Evolutionary conservation across 2,888 invertebrate species (phyloP).

Genomic region (Polyommatus iphigenia): DNA sequence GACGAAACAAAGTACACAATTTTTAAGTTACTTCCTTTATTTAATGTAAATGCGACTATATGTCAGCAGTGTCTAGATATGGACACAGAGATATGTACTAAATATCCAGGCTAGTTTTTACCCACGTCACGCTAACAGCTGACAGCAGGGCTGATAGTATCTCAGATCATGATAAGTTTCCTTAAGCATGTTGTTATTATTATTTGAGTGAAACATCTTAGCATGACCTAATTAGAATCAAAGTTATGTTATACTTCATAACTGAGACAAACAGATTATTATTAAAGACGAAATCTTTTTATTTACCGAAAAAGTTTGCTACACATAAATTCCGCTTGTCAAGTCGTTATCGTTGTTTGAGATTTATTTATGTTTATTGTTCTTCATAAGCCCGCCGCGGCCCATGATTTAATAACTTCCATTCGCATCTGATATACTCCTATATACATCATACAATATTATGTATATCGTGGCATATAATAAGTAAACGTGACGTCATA

Average conservation of each 20-base stretch:
- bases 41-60: too few relatives aligned
- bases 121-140: too few relatives aligned
- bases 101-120: too few relatives aligned
- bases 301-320: constrained; percentile 7
- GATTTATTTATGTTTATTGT: constrained; percentile 22
- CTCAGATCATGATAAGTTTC: too few relatives aligned
- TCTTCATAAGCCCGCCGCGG: constrained; percentile 6
- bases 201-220: too few relatives aligned
- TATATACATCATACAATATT: background rate
- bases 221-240: background rate
- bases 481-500: background rate
- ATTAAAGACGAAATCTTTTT: background rate
- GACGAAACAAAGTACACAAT: too few relatives aligned
- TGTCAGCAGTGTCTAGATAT: too few relatives aligned
- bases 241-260: background rate
- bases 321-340: background rate
- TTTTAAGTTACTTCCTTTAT: too few relatives aligned
- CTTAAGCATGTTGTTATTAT: too few relatives aligned
- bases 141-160: too few relatives aligned
- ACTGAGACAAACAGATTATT: background rate
- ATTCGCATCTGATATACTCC: background rate
- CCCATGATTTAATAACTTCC: background rate
- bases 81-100: too few relatives aligned
- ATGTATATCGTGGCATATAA: background rate
- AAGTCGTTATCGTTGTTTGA: constrained; percentile 7